Evolutionary conservation across 2,797 vertebrate species (phyloP), one percentile per base, ranked within the genome.

Genomic region (Pogoniulus pusillus): DNA sequence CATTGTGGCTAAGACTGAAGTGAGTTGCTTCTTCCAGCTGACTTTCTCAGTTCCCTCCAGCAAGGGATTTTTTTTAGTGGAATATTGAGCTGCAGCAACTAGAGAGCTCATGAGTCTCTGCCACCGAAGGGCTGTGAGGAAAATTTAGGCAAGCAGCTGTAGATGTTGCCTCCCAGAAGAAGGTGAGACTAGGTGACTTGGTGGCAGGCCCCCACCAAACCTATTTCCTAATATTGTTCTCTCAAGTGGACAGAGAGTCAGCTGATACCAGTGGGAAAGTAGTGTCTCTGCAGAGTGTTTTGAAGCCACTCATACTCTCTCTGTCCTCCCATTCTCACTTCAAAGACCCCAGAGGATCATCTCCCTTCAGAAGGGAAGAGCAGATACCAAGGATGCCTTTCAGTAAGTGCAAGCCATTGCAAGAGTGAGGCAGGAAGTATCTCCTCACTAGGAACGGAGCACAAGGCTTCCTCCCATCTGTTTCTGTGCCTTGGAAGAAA

Each of bases 311-410:
- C 32, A 30, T 70, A n/a, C 8, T 57, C 26, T 79, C 12, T 29
- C 69, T 53, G 12, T 69, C 72, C 57, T 83, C 39, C 27, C 14
- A 83, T 81, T 85, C 60, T 76, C 12, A 18, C 62, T 91, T 88
- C 41, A 62, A 77, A 75, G 47, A 57, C 5, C 32, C 4, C 53
- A 76, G 60, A 16, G 47, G 53, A 54, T 49, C 37, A 58, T 71
- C 10, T 84, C 19, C 32, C 30, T 29, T 57, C 51, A 58, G 54
- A 60, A 77, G 35, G 49, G 26, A 84, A 58, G 15, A 30, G 17
- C 60, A 37, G 32, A 19, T 63, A 34, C 20, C 29, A 51, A 45
- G 30, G 57, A n/a, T 59, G 8, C 23, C 76, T 77, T 82, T 66
- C 32, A 63, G 16, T 65, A 34, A 69, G 47, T 51, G 30, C 34